Evolutionary conservation across 2,888 invertebrate species (phyloP).

Genomic region (Caenorhabditis doughertyi): DNA sequence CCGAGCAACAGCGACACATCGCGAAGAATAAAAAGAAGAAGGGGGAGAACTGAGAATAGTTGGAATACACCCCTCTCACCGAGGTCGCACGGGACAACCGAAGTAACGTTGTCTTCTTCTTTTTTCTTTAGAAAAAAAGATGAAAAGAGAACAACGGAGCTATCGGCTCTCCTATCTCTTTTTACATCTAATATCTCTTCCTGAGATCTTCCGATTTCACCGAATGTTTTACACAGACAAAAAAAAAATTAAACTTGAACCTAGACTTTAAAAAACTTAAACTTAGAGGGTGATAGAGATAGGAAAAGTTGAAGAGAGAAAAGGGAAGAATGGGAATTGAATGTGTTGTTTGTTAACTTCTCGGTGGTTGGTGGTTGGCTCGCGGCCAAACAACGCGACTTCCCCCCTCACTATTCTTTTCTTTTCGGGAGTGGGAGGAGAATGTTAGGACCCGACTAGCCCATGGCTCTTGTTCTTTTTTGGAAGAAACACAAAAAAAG

Average conservation of each 20-base stretch:
- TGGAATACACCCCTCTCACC: slow-evolving; percentile 2
- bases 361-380: slow-evolving; percentile 57
- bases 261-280: background rate
- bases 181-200: background rate
- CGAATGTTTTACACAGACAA: background rate
- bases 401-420: slow-evolving; percentile 19
- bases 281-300: slow-evolving; percentile 7
- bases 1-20: background rate
- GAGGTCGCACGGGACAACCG: slow-evolving; percentile 28
- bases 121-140: slow-evolving; percentile 6
- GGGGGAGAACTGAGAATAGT: background rate
- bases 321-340: slow-evolving; percentile 30
- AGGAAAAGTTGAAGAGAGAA: slow-evolving; percentile 1
- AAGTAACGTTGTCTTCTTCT: slow-evolving; percentile 5
- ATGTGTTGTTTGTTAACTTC: slow-evolving; percentile 63
- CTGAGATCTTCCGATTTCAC: slow-evolving; percentile 28
- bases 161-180: slow-evolving; percentile 15
- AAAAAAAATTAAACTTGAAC: slow-evolving; percentile 1
- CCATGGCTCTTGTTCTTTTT: slow-evolving; percentile 44
- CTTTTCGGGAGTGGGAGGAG: slow-evolving; percentile 27
- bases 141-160: slow-evolving; percentile 8
- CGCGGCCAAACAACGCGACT: slow-evolving; percentile 57
- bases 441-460: slow-evolving; percentile 23
- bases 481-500: slow-evolving; percentile 3
- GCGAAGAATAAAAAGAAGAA: background rate